Base-by-base conservation (phyloP, 2,797 vertebrate species). In the Chanos chanos region DNA sequence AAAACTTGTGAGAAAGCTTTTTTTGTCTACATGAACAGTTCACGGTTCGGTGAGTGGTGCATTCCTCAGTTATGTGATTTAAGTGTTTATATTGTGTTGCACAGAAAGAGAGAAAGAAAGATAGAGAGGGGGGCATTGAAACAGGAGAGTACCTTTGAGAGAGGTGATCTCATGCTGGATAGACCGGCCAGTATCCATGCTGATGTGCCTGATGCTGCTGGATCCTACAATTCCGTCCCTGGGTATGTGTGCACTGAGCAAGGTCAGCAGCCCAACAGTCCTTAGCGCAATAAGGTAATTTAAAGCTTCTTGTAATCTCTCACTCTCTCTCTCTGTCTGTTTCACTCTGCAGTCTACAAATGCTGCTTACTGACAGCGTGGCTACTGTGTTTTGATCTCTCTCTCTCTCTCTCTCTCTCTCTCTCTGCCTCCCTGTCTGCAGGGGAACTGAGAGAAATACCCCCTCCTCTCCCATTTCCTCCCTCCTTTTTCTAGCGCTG, bases 81-180 rank as follows among this genome's bases (percentile, higher is more conserved):
- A n/a, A n/a, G n/a, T n/a, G n/a, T n/a, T n/a, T n/a, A n/a, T n/a
- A n/a, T n/a, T 3, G 4, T 5, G 52, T 36, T 30, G 37, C 31
- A 13, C 33, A 43, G 53, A 13, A 6, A 8, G 34, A 5, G 31
- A 28, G 22, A 47, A 33, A 30, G 25, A 41, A 21, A 12, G 10
- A 4, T 5, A 22, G 1, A 64, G 28, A 9, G 28, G 64, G 41
- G 53, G 34, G 60, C n/a, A n/a, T n/a, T n/a, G 27, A 58, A 4
- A 34, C 24, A 56, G 18, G 12, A n/a, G 15, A 45, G 50, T 74
- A 74, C 66, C 75, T 77, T 72, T 77, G 19, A 74, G 72, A 63
- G 66, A 77, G 53, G 40, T 74, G 72, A 77, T 94, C 85, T 94
- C 92, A 0, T 92, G 89, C 84, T 94, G 93, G 76, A 94, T 94